phyloP scores from a whole-genome alignment of 2,797 vertebrate genomes.

The Numenius phaeopus region DNA sequence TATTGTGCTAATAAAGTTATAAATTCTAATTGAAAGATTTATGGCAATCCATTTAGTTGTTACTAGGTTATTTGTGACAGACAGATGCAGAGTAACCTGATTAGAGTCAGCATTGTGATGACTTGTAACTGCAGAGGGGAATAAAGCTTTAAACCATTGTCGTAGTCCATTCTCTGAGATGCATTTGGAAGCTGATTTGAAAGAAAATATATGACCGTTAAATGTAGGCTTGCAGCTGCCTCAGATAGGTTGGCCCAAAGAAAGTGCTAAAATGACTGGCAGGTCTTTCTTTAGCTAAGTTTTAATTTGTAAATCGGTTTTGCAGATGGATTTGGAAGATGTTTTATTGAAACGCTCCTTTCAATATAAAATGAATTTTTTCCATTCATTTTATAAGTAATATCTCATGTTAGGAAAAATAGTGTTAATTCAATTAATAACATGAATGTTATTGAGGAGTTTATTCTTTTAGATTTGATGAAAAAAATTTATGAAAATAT shows the following conservation, averaged over 20 bases:
- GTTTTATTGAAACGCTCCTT: not conserved
- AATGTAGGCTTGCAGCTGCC: slow-evolving; percentile 64
- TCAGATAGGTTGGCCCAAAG: not conserved
- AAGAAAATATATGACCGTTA: slow-evolving; percentile 65
- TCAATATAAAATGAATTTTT: not conserved
- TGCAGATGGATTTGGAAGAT: slow-evolving; percentile 1
- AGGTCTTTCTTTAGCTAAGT: slow-evolving; percentile 19
- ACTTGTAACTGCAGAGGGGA: slow-evolving; percentile 80
- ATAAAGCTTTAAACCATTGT: slow-evolving; percentile 78
- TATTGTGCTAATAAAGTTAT: slow-evolving; percentile 91
- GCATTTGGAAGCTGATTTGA: slow-evolving; percentile 73
- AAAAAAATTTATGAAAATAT: not conserved
- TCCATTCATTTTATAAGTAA: not conserved
- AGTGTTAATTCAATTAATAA: not conserved
- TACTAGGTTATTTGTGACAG: slow-evolving; percentile 90
- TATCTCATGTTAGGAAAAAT: not conserved
- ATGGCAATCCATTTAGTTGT: slow-evolving; percentile 86
- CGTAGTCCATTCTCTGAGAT: slow-evolving; percentile 73
- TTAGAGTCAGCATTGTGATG: slow-evolving; percentile 84
- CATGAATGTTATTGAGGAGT: not conserved
- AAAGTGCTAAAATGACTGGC: slow-evolving; percentile 33
- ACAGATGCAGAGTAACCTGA: slow-evolving; percentile 86
- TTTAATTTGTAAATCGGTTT: slow-evolving; percentile 68
- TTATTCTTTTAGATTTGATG: not conserved
- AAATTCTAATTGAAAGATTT: slow-evolving; percentile 90